Percentiles rank a stretch among this genome's conserved stretches.
Conservation (phyloP, 2,113 vertebrate genomes). For the Xenopus laevis region DNA sequence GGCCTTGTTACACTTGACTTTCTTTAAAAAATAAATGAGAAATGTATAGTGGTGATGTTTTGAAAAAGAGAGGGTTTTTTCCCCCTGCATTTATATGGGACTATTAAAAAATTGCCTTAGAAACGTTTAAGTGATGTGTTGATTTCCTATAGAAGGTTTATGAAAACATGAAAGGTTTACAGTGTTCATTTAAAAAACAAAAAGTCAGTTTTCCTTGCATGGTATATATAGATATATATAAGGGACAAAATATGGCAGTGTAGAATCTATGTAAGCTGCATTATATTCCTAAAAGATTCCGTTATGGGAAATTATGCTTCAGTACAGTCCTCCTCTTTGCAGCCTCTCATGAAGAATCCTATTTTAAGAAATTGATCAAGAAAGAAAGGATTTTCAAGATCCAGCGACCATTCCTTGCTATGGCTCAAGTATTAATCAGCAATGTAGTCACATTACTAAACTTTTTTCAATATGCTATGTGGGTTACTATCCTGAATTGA, state of each 20-base stretch:
- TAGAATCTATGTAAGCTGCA: slow-evolving; percentile 8
- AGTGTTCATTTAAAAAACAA: not conserved
- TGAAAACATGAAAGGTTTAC: not conserved
- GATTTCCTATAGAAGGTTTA: too few relatives aligned
- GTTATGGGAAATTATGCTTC: slow-evolving; percentile 92
- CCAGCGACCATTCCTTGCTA: slow-evolving; percentile 71
- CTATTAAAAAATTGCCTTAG: too few relatives aligned
- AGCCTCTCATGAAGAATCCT: slow-evolving; percentile 97
- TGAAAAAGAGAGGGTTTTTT: too few relatives aligned
- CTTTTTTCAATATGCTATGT: slow-evolving; percentile 62
- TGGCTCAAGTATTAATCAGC: slow-evolving; percentile 70
- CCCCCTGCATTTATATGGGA: too few relatives aligned
- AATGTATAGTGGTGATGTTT: too few relatives aligned
- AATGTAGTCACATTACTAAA: slow-evolving; percentile 65
- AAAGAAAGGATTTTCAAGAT: slow-evolving; percentile 74
- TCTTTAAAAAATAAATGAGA: slow-evolving; percentile 4
- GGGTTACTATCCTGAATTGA: slow-evolving; percentile 67
- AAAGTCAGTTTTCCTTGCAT: slow-evolving; percentile 15
- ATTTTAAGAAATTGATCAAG: slow-evolving; percentile 95
- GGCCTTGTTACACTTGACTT: slow-evolving; percentile 49
- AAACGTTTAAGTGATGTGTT: too few relatives aligned
- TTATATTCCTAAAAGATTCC: slow-evolving; percentile 64
- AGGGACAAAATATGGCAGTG: not conserved
- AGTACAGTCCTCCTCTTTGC: slow-evolving; percentile 96
- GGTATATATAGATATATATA: not conserved